phyloP scores from a whole-genome alignment of 2,888 invertebrate genomes.

The Erebia palarica region DNA sequence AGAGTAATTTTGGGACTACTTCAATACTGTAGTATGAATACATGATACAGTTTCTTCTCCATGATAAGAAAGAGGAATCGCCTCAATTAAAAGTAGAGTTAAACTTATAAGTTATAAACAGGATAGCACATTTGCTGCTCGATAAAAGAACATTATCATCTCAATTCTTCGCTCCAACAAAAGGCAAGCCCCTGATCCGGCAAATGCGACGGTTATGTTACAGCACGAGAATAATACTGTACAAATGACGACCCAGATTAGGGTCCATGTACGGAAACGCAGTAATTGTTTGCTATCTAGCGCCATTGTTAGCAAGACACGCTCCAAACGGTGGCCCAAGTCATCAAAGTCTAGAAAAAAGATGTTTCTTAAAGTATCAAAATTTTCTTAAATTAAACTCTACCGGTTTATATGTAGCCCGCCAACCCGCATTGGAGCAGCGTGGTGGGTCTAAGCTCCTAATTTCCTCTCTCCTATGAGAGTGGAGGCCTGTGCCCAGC shows the following conservation, averaged over 20 bases:
- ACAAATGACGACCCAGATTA: conserved; percentile 55
- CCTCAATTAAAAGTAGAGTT: no score
- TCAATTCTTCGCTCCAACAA: conserved; percentile 41
- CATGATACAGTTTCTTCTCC: no score
- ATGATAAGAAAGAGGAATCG: no score
- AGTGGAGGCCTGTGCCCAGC: no score
- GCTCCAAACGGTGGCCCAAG: conserved; percentile 27
- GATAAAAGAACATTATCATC: neutral
- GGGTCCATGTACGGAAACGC: conserved; percentile 53
- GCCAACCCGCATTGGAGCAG: no score
- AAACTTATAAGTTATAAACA: no score
- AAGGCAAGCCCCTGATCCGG: conserved; percentile 46
- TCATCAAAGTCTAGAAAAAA: neutral
- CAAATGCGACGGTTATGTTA: conserved; percentile 53
- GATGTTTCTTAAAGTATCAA: neutral
- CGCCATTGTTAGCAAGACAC: conserved; percentile 56
- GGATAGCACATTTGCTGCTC: neutral
- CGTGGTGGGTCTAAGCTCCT: no score
- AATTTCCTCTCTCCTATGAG: no score
- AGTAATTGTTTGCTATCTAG: conserved; percentile 65
- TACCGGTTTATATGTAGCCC: no score
- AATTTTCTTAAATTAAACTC: no score
- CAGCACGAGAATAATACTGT: conserved; percentile 47
- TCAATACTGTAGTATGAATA: no score
- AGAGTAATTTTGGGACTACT: no score